Base-by-base conservation (phyloP, 1,140 invertebrate species). In the Drosophila pectinifera region DNA sequence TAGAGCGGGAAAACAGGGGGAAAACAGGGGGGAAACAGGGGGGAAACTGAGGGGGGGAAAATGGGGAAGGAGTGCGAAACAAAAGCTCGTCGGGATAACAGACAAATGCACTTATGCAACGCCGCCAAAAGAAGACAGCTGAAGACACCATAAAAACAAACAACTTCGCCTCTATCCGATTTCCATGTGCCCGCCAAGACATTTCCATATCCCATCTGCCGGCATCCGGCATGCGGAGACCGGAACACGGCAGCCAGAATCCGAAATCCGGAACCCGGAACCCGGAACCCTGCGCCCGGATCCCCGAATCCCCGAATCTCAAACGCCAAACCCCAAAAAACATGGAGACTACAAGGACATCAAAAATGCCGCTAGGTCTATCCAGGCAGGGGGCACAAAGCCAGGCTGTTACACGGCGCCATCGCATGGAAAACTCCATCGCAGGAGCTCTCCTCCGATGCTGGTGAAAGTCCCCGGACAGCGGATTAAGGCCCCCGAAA, bases 81-180 rank as follows among this genome's bases (percentile, higher is more conserved):
- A 82, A 81, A 73, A 67, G 75, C 70, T 65, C 54, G 59, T 48
- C 67, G 75, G 63, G 63, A 77, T 88, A 79, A 80, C 79, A 88
- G 79, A 79, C 84, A 88, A 88, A 88, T 88, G 79, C 84, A 88
- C 83, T 88, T 88, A 80, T 88, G 84, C 79, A 88, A 82, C 75
- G 69, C 70, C 34, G 36, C 38, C 61, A 56, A 39, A 58, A 11
- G 38, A 39, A 68, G 68, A 56, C 51, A 39, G 64, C 73, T 67
- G 62, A 67, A 76, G 62, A 68, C 73, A 59, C 58, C 73, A 59
- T 57, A 76, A 67, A 76, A 76, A 67, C 72, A 75, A 76, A 67
- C 73, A 76, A 76, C 48, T 76, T 76, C 38, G 68, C n/a, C 54
- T 48, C 43, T 26, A 51, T 57, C 70, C 61, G 72, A 75, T 75